Base-by-base conservation (phyloP, 2,888 invertebrate genomes). In the Ormyrus rosae region DNA sequence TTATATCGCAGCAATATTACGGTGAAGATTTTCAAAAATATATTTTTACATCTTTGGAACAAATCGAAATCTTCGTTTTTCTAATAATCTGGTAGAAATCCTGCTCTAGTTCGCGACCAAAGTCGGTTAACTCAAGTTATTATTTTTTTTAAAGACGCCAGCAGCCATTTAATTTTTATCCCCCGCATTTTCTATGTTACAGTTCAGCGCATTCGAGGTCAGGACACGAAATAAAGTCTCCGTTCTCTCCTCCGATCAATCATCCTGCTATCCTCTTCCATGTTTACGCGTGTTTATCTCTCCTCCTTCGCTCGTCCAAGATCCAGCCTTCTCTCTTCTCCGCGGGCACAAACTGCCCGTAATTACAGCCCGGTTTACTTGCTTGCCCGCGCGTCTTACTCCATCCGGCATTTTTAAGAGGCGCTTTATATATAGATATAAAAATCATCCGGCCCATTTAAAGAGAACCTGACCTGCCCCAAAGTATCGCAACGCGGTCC, bases 281-380 rank as follows among this genome's bases (percentile, higher is more conserved):
- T 50, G 46, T 58, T 77, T 64, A 71, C 63, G 64, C 50, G 45
- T 13, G 58, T 63, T 71, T 70, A 70, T 77, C 56, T 51, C 63
- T 10, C 55, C 9, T 70, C 72, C 76, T 61, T 51, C 10, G 11
- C 10, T 19, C 58, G 51, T 6, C 1, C 34, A 6, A 13, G 13
- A 50, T 55, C 69, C 45, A 63, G 10, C 63, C 63, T 46, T 13
- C 48, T 13, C 48, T 13, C 19, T 58, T 50, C 70, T 69, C 69
- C 64, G 53, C 56, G 46, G 56, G 46, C 61, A 55, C 19, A 64
- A 76, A 80, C 67, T 79, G 79, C 73, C 58, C 78, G 69, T 80
- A 81, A 83, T 83, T 83, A 81, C 79, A 76, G 68, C 56, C 65
- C 78, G 65, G 72, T 76, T 80, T 48, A 68, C 70, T 82, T 61